phyloP scores from a whole-genome alignment of 2,797 vertebrate species.

The Characodon lateralis region DNA sequence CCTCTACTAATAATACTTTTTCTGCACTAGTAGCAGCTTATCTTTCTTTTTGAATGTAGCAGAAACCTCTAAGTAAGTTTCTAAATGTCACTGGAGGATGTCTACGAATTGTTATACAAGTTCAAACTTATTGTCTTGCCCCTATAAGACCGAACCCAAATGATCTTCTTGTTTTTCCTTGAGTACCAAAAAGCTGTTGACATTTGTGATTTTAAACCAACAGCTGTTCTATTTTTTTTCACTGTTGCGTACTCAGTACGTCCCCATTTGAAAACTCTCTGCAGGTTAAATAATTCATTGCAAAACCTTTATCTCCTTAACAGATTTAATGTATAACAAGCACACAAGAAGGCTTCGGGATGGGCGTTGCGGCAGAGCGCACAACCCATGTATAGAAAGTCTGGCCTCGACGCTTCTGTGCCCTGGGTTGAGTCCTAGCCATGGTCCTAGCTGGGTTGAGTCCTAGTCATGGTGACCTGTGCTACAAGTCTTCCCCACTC shows the following conservation, averaged over 20 bases:
- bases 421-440: too few species aligned
- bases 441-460: too few species aligned
- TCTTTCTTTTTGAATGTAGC: constrained; percentile 1
- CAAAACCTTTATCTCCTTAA: neutral
- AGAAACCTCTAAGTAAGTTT: neutral
- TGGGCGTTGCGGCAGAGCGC: too few species aligned
- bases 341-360: too few species aligned
- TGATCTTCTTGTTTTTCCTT: neutral
- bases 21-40: neutral
- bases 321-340: too few species aligned
- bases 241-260: neutral
- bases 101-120: neutral
- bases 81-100: neutral
- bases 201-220: neutral
- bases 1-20: neutral
- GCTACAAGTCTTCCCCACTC: too few species aligned
- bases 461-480: too few species aligned
- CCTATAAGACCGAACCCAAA: neutral
- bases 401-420: too few species aligned
- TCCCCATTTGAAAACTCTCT: neutral
- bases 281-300: neutral
- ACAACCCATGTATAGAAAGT: too few species aligned
- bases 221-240: neutral
- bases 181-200: neutral
- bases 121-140: neutral